Evolutionary conservation across 1,140 invertebrate genomes (phyloP), one percentile per base, ranked within the genome.

Genomic region (Macrostomum lignano): DNA sequence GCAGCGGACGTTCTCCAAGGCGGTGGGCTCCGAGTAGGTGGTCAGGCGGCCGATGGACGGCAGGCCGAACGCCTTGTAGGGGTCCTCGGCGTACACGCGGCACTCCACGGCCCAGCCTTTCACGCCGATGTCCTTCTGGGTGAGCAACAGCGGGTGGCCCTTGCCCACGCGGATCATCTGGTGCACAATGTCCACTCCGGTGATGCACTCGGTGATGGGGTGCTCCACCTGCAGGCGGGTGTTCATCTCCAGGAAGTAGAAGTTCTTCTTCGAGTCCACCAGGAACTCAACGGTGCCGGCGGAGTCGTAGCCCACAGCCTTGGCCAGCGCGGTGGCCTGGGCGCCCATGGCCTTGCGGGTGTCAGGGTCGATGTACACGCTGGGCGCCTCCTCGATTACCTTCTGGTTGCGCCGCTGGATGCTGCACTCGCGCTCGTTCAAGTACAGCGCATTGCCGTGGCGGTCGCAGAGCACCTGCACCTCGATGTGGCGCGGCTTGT

Each of bases 401-500:
- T 73, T 73, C 52, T 73, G 71, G 46, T 73, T 72, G 43, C 72
- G 50, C 41, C 71, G 49, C 47, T 74, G 71, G 40, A 74, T 70
- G 21, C 69, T 71, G 44, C 71, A 74, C 46, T 74, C 72, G 42
- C 72, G 52, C 49, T 74, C 72, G 50, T 84, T 93, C 11, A 96
- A 61, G 60, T 91, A 75, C 3, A 96, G 68, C 13, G 67, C 73
- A 61, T 93, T 84, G 3, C 79, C 81, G 48, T 86, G 67, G 49
- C 71, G 71, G 50, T 94, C 86, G 29, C 74, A 88, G 24, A 98
- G 54, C 3, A 82, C 69, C 51, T 73, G 71, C 34, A 74, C 66
- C 60, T 73, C 71, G 44, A 73, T 71, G 48, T 73, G 71, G 32
- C 71, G 44, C 11, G 70, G 70, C 39, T 69, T 66, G 35, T 69